These are phyloP conservation scores for Parotia lawesii DNA, from an alignment of 2,113 vertebrate species.

Conservation along the genomic window DNA sequence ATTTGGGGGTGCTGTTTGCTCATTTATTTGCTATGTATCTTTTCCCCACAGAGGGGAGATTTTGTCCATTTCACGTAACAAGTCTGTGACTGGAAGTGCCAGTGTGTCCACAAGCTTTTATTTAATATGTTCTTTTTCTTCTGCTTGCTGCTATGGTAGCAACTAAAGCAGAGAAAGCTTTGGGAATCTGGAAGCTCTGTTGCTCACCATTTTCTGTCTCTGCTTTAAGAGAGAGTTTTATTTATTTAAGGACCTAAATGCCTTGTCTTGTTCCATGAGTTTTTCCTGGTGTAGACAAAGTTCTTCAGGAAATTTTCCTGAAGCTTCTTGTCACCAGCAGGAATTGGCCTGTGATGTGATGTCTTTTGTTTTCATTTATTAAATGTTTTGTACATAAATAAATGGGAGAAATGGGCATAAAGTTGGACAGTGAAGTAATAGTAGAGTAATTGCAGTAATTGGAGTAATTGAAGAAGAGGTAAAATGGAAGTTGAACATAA, in stretches of 20 bases:
- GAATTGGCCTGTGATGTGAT: accelerated
- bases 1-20: neutral
- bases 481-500: neutral
- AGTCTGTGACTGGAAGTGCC: neutral
- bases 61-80: neutral
- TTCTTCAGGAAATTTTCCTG: neutral
- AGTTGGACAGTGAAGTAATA: neutral
- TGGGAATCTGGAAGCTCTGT: neutral
- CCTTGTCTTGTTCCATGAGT: neutral
- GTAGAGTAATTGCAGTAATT: neutral
- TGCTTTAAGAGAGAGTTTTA: neutral
- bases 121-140: neutral
- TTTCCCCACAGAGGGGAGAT: neutral
- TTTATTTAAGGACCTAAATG: neutral
- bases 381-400: neutral
- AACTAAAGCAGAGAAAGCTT: neutral
- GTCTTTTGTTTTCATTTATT: neutral
- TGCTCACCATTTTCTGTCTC: neutral
- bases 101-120: neutral
- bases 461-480: neutral
- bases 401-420: neutral
- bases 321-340: neutral
- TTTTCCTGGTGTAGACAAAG: neutral
- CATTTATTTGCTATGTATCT: neutral
- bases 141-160: neutral